Percentiles rank a stretch among this genome's conserved stretches.
These are phyloP conservation scores for Cataglyphis altisquamis DNA, from an alignment of 2,888 invertebrate genomes.

Conservation along the genomic window DNA sequence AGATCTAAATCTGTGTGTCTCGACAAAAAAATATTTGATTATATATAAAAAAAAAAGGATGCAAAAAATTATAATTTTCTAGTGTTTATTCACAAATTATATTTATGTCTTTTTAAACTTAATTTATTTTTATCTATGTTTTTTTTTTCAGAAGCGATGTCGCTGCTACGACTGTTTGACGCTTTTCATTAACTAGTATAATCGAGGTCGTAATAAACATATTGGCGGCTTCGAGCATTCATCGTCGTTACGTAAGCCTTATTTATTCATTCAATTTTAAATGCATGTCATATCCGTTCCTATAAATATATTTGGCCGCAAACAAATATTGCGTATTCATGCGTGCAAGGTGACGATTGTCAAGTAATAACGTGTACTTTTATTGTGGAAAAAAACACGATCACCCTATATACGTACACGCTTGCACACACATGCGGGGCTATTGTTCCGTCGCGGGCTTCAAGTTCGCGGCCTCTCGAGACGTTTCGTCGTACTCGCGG, in stretches of 20 bases:
- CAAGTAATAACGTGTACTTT: neutral
- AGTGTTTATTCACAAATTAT: neutral
- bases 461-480: conserved; percentile 57
- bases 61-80: neutral
- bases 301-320: neutral
- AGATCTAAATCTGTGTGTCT: neutral
- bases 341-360: neutral
- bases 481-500: conserved; percentile 39
- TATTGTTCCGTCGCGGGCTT: conserved; percentile 59
- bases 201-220: conserved; percentile 60
- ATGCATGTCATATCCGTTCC: conserved; percentile 24
- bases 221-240: conserved; percentile 63
- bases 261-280: conserved; percentile 55
- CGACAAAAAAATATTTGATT: neutral
- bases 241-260: conserved; percentile 64
- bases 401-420: conserved; percentile 27
- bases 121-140: neutral
- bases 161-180: neutral
- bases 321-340: conserved; percentile 10
- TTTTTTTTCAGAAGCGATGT: conserved; percentile 16
- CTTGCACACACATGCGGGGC: conserved; percentile 52
- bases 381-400: neutral
- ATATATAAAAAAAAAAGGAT: neutral
- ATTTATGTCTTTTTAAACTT: conserved; percentile 3
- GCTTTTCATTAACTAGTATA: conserved; percentile 18